Conservation (phyloP, 2,113 vertebrate species). For the Ammodytes dubius region DNA sequence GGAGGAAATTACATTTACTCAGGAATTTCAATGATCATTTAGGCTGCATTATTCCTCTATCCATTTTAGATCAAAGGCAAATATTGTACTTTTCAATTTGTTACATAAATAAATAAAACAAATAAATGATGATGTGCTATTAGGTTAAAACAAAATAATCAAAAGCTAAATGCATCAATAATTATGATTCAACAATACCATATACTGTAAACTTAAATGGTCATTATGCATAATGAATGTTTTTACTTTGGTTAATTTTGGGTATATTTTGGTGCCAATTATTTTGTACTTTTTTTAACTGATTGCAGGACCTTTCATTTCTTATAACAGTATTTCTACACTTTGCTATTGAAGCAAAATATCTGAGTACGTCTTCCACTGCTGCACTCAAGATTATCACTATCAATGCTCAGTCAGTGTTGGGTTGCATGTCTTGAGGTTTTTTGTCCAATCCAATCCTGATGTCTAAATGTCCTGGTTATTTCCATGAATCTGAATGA, state of each 20-base stretch:
- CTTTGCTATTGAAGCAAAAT: too few relatives aligned
- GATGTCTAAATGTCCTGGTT: conserved; percentile 7
- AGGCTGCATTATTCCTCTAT: not conserved
- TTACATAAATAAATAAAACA: too few relatives aligned
- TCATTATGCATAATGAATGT: too few relatives aligned
- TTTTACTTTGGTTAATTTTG: too few relatives aligned
- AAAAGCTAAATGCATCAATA: too few relatives aligned
- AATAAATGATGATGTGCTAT: too few relatives aligned
- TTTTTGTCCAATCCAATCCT: conserved; percentile 16
- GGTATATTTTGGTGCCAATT: too few relatives aligned
- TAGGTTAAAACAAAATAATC: too few relatives aligned
- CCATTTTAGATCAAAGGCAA: not conserved
- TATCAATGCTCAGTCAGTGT: not conserved
- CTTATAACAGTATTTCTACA: not conserved
- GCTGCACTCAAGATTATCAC: not conserved
- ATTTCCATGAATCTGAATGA: conserved; percentile 28
- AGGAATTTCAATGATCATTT: not conserved
- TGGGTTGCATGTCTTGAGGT: not conserved
- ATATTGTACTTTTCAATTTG: not conserved
- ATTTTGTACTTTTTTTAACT: not conserved
- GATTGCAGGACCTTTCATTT: not conserved
- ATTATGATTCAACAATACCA: too few relatives aligned
- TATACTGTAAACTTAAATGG: too few relatives aligned
- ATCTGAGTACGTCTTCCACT: too few relatives aligned
- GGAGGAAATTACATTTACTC: not conserved